Evolutionary conservation across 1,140 invertebrate genomes (phyloP).

Genomic region (Saccostrea echinata): DNA sequence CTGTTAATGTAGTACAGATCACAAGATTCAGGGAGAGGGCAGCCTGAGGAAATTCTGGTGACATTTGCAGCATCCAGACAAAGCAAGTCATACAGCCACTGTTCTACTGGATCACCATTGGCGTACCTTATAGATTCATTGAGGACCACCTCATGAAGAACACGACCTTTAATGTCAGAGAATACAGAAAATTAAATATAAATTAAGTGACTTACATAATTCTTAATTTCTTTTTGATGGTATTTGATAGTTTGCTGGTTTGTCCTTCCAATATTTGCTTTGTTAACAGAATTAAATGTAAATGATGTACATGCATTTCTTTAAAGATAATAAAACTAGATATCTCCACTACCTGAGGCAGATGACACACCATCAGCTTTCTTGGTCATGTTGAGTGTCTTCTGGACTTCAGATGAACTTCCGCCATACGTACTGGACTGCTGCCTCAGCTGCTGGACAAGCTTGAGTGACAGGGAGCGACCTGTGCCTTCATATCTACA

Average conservation of each 20-base stretch:
- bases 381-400: conserved; percentile 65
- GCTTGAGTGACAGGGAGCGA: conserved; percentile 95
- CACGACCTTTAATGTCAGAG: conserved; percentile 71
- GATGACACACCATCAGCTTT: conserved; percentile 63
- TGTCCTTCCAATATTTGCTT: no score
- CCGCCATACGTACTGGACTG: conserved; percentile 81
- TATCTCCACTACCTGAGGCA: conserved; percentile 62
- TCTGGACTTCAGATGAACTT: conserved; percentile 65
- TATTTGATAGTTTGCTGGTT: no score
- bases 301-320: neutral
- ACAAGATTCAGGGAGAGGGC: conserved; percentile 92
- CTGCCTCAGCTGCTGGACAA: conserved; percentile 92
- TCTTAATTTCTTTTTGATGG: no score
- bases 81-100: conserved; percentile 94
- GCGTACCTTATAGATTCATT: conserved; percentile 98
- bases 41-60: conserved; percentile 86
- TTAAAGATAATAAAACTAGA: neutral
- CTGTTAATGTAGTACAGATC: conserved; percentile 90
- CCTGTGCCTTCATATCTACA: conserved; percentile 97
- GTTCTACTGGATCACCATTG: conserved; percentile 92
- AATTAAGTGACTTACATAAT: no score
- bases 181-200: no score
- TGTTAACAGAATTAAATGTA: neutral
- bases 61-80: conserved; percentile 88
- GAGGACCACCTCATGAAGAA: conserved; percentile 82